phyloP scores from a whole-genome alignment of 2,113 vertebrate species.

The Urocitellus parryii region DNA sequence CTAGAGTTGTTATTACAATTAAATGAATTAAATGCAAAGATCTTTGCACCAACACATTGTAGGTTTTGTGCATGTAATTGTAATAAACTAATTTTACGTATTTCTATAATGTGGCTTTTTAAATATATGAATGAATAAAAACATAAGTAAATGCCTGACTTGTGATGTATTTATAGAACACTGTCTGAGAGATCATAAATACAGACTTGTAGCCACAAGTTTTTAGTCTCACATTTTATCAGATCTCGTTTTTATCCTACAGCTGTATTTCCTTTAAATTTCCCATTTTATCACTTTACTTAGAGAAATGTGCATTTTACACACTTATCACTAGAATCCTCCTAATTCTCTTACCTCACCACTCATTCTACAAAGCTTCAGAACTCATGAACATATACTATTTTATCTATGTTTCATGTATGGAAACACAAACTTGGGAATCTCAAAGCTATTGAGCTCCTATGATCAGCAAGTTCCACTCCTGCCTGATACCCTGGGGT shows the following conservation, averaged over 20 bases:
- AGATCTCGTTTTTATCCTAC: neutral
- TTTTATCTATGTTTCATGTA: neutral
- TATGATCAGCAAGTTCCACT: neutral
- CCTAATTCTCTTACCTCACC: neutral
- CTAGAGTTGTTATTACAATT: neutral
- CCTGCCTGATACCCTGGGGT: neutral
- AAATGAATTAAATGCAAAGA: neutral
- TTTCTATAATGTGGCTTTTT: neutral
- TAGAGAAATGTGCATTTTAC: neutral
- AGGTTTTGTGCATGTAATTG: neutral
- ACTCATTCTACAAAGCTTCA: neutral
- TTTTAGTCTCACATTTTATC: neutral
- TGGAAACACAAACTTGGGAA: neutral
- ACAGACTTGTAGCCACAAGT: neutral
- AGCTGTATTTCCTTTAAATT: neutral
- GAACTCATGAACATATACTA: neutral
- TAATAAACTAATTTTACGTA: neutral
- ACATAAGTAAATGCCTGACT: neutral
- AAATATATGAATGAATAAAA: neutral
- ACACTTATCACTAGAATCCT: neutral
- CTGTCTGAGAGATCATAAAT: neutral
- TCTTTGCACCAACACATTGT: neutral
- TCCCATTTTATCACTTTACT: neutral
- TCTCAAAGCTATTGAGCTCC: neutral
- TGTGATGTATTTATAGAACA: neutral